These are phyloP conservation scores for Oscheius sp. DNA, from an alignment of 2,888 invertebrate genomes.

Conservation along the genomic window DNA sequence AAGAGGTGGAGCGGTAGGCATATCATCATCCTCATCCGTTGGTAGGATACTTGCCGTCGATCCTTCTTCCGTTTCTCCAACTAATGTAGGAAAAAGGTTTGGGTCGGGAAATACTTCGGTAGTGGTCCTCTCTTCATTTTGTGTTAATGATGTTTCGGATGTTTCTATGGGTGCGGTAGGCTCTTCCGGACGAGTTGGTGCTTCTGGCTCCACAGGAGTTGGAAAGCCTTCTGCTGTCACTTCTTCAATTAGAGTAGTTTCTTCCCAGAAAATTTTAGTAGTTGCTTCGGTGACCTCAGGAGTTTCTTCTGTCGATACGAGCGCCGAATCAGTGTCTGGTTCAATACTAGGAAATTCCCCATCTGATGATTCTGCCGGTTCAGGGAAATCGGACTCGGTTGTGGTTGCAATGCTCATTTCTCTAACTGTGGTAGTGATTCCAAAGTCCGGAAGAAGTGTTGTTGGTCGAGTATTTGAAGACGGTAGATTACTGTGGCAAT, in stretches of 20 bases:
- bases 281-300: background rate
- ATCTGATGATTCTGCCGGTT: background rate
- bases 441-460: background rate
- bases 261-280: background rate
- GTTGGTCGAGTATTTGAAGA: background rate
- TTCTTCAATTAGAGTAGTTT: background rate
- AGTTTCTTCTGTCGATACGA: background rate
- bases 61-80: background rate
- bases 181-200: background rate
- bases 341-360: background rate
- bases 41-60: background rate
- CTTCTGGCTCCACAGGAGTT: too few relatives aligned
- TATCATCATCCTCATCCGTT: background rate
- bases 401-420: background rate
- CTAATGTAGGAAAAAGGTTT: background rate
- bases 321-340: background rate
- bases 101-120: background rate
- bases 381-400: background rate
- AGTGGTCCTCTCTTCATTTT: background rate
- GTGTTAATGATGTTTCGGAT: too few relatives aligned
- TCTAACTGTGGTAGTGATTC: background rate
- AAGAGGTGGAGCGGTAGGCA: background rate
- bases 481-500: background rate
- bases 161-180: background rate
- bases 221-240: background rate